Base-by-base conservation (phyloP, 2,797 vertebrate species). In the Typhlichthys subterraneus region DNA sequence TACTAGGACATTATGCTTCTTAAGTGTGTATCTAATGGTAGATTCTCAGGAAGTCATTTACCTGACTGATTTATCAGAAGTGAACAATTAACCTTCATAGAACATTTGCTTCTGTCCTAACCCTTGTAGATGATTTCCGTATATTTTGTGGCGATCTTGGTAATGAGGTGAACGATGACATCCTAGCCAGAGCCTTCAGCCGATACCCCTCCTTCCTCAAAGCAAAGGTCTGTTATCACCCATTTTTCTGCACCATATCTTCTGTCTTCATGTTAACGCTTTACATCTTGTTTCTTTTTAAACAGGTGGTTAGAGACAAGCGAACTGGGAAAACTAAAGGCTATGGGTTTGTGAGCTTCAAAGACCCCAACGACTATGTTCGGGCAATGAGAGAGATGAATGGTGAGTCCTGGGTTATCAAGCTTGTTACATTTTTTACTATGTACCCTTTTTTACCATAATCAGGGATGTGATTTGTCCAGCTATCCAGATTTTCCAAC, bases 321-420 rank as follows among this genome's bases (percentile, higher is more conserved):
- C 94, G 96, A 8, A 96, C 96, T 0, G 96, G 96, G 48, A 97
- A 97, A 70, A 97, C 96, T 0, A 97, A 97, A 84, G 96, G 96
- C 69, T 97, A 97, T 1, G 96, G 96, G 68, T 97, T 97, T 0
- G 95, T 97, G 74, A 97, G 96, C 89, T 97, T 97, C 85, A 97
- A 97, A 81, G 95, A 97, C 77, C 96, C 96, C 47, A 96, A 95
- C 0, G 96, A 97, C 81, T 97, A 97, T 0, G 95, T 97, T 33
- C 84, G 95, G 1, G 96, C 96, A 63, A 97, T 97, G 95, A 91
- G 96, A 2, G 96, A 97, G 81, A 96, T 97, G 95, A 97, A 97
- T 4, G 96, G 96, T 97, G 61, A 86, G 94, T 67, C 2, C 8
- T 6, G 33, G 8, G 33, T 38, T 5, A 38, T 38, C 33, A 38